Evolutionary conservation across 2,888 invertebrate genomes (phyloP).

Genomic region (Drosophila recens): DNA sequence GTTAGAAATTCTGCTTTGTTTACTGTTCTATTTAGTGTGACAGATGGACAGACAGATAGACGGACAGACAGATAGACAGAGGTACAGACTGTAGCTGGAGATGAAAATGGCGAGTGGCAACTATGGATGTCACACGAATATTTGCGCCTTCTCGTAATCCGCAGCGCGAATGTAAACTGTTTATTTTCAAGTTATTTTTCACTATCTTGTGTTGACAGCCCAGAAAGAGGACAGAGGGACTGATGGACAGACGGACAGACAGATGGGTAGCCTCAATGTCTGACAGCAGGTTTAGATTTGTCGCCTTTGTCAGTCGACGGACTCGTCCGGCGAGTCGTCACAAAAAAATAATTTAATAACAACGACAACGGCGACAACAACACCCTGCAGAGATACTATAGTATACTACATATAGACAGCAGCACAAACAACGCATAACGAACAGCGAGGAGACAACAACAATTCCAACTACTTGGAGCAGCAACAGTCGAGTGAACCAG

Average conservation of each 20-base stretch:
- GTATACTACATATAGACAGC: background rate
- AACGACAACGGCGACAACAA: constrained; percentile 40
- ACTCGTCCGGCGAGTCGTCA: constrained; percentile 46
- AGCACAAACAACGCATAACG: constrained; percentile 14
- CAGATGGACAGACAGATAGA: constrained; percentile 12
- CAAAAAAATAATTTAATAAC: constrained; percentile 57
- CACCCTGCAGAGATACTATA: constrained; percentile 36
- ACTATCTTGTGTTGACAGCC: constrained; percentile 66
- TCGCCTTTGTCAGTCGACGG: constrained; percentile 28
- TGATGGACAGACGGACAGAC: background rate
- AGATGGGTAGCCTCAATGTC: constrained; percentile 17
- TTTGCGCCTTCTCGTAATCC: constrained; percentile 37
- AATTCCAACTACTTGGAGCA: constrained; percentile 3
- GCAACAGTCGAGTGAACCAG: background rate
- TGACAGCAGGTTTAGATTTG: constrained; percentile 59
- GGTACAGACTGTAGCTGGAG: constrained; percentile 13
- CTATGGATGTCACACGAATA: constrained; percentile 33
- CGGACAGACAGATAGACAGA: too few relatives aligned
- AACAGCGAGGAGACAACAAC: constrained; percentile 30
- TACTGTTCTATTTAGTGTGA: constrained; percentile 42
- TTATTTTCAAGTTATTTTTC: constrained; percentile 69
- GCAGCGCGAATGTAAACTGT: constrained; percentile 53
- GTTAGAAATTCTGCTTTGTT: constrained; percentile 39
- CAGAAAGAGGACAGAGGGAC: background rate
- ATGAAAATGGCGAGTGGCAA: constrained; percentile 13